phyloP scores from a whole-genome alignment of 1,140 invertebrate species.

The Bombus difficillimus region DNA sequence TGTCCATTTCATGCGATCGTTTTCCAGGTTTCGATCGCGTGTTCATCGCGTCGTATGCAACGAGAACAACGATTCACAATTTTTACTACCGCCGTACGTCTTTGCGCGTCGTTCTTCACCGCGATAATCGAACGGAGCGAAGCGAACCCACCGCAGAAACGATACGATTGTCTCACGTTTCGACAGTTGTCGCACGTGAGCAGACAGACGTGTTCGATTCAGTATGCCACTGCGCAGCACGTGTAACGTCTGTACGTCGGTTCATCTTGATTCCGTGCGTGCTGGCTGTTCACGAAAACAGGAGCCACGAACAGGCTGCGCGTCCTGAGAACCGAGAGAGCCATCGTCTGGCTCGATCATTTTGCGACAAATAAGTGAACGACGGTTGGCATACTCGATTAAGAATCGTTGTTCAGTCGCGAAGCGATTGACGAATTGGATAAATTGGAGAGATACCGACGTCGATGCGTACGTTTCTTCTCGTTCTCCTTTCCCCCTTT shows the following conservation, averaged over 20 bases:
- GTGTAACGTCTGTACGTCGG: slow-evolving; percentile 48
- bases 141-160: slow-evolving; percentile 34
- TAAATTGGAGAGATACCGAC: background rate
- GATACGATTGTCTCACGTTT: slow-evolving; percentile 58
- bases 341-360: background rate
- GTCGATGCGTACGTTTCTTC: background rate
- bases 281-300: slow-evolving; percentile 53
- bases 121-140: background rate
- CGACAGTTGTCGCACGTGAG: slow-evolving; percentile 54
- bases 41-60: background rate
- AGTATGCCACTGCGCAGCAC: slow-evolving; percentile 51
- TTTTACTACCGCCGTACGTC: too few relatives aligned
- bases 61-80: background rate
- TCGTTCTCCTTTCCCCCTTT: background rate
- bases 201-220: slow-evolving; percentile 46
- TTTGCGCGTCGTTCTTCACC: background rate
- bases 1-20: background rate
- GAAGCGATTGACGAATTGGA: background rate
- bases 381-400: slow-evolving; percentile 10
- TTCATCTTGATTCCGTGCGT: slow-evolving; percentile 60
- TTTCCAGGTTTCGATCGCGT: background rate
- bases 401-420: background rate
- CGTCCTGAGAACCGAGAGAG: slow-evolving; percentile 44
- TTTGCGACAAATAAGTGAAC: slow-evolving; percentile 25
- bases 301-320: slow-evolving; percentile 41